Conservation (phyloP, 2,888 invertebrate species). For the Noctua comes region DNA sequence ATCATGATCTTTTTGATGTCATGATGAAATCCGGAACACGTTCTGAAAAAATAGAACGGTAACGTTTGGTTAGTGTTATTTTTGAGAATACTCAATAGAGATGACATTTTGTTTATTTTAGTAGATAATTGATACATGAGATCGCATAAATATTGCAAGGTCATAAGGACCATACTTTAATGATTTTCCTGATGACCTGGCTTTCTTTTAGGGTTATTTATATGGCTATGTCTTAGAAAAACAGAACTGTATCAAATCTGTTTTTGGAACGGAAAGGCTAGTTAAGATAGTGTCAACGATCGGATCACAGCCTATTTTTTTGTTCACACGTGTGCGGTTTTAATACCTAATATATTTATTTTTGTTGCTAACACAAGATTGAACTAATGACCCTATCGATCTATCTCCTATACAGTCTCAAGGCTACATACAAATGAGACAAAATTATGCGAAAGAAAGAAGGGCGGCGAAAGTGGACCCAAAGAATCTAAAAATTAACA, state of each 20-base stretch:
- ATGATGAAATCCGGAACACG: conserved; percentile 1
- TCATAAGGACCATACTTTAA: neutral
- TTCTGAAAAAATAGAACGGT: too few species aligned
- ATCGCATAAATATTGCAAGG: neutral
- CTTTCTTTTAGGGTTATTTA: neutral
- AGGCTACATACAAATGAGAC: neutral
- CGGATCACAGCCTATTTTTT: neutral
- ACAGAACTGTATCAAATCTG: neutral
- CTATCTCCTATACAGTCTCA: neutral
- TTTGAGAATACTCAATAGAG: neutral
- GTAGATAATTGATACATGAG: neutral
- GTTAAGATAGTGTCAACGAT: neutral
- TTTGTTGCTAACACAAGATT: neutral
- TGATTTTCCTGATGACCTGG: neutral
- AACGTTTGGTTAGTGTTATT: neutral
- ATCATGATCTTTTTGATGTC: neutral
- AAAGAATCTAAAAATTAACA: too few species aligned
- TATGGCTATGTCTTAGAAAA: neutral
- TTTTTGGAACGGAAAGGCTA: neutral
- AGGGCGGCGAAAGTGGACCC: too few species aligned
- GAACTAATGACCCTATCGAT: neutral
- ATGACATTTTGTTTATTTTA: neutral
- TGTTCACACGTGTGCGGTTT: neutral
- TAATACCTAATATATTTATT: neutral
- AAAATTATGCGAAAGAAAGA: too few species aligned